Conservation (phyloP, 2,113 vertebrate genomes). For the Campylomormyrus tamandua region DNA sequence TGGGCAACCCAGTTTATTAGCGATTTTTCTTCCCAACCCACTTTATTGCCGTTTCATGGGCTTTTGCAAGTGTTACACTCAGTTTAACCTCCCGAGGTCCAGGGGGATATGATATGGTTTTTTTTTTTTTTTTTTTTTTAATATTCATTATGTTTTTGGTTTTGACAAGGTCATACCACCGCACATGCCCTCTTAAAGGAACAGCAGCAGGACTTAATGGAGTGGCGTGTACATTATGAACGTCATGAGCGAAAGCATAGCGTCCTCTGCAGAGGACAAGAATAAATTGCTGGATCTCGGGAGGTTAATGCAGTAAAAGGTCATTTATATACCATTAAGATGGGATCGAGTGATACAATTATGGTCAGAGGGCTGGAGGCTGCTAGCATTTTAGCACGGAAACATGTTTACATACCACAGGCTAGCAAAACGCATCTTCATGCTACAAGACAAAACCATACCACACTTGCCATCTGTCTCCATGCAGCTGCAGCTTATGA, state of each 20-base stretch:
- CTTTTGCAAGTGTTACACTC: background rate
- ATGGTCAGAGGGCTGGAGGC: background rate
- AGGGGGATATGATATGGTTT: background rate
- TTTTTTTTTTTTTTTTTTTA: background rate
- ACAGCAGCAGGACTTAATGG: background rate
- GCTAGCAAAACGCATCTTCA: background rate
- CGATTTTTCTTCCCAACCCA: background rate
- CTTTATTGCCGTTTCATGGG: background rate
- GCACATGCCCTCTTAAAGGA: background rate
- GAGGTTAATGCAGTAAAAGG: background rate
- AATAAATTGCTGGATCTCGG: background rate
- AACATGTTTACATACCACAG: background rate
- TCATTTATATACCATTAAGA: background rate
- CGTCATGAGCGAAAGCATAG: background rate
- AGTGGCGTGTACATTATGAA: background rate
- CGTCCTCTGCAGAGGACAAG: background rate
- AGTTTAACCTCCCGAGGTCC: background rate
- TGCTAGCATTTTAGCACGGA: background rate
- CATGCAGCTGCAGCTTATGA: background rate
- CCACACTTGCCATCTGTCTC: background rate
- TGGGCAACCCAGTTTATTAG: background rate
- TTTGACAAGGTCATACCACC: background rate
- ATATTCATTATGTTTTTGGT: background rate
- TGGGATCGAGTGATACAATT: background rate
- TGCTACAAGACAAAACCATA: background rate